Evolutionary conservation across 2,888 invertebrate genomes (phyloP).

Genomic region (Sussaba pulchella): DNA sequence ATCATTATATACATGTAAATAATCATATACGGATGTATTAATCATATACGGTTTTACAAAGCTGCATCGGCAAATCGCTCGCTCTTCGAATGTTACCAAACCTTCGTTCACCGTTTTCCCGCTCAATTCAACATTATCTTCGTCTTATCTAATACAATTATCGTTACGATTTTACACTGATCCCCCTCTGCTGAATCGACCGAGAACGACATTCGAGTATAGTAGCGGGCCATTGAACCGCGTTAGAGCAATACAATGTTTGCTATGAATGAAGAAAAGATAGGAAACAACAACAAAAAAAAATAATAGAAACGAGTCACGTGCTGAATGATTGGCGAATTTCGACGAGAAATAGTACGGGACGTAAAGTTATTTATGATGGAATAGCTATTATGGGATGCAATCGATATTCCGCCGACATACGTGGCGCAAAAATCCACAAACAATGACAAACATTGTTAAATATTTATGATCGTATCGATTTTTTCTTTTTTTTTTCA

Average conservation of each 20-base stretch:
- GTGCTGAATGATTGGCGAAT: slow-evolving; percentile 5
- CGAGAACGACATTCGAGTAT: no score
- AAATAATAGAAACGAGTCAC: background rate
- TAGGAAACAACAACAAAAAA: background rate
- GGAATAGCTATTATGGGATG: no score
- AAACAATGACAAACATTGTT: no score
- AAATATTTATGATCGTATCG: no score
- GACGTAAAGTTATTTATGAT: background rate
- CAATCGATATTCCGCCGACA: no score
- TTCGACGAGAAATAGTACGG: background rate
- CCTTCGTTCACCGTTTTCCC: slow-evolving; percentile 19
- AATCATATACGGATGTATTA: no score
- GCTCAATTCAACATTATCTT: no score
- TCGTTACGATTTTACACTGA: background rate
- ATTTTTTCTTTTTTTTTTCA: no score
- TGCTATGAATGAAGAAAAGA: slow-evolving; percentile 11
- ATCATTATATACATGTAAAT: background rate
- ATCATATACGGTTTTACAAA: no score
- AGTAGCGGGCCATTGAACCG: slow-evolving; percentile 34
- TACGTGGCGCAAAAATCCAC: no score
- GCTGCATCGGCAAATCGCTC: slow-evolving; percentile 12
- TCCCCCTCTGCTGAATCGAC: background rate
- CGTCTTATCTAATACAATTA: background rate
- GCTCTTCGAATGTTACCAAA: no score
- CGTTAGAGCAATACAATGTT: slow-evolving; percentile 4